Base-by-base conservation (phyloP, 2,797 vertebrate species). In the Chromis chromis region DNA sequence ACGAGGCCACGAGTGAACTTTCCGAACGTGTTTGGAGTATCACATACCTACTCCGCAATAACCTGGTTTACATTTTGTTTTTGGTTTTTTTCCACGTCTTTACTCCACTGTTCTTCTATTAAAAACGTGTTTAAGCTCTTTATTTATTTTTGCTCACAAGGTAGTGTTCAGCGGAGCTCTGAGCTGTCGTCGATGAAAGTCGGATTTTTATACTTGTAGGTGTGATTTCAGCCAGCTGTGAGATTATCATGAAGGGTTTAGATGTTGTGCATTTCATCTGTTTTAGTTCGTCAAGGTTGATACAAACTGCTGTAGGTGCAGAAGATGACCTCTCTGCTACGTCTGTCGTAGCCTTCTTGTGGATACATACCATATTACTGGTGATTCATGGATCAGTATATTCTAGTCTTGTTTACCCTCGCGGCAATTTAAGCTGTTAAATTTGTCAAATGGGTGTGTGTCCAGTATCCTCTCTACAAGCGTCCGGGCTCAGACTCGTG, bases 131-230 rank as follows among this genome's bases (percentile, higher is more conserved):
- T 76, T 72, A 74, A 85, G 74, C 80, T 89, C 77, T 86, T n/a
- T 92, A 91, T 92, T 93, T 93, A 92, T 91, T 91, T n/a, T 91
- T 84, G 88, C 86, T 88, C 83, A 63, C 36, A 62, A 21, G 74
- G 74, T 84, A 84, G 86, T 36, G 76, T 74, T 86, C 73, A n/a
- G 82, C 76, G 65, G 14, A 36, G 42, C 60, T 78, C 55, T 58
- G 60, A 66, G 49, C 63, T 67, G 56, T 61, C 48, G 63, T 74
- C 61, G 28, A 44, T 61, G 40, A 62, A 81, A 70, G 52, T 19
- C 22, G 0, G 17, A 48, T 74, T 84, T 91, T 85, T 78, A 50
- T 85, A 79, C 79, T 68, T 46, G 42, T 78, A 11, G 28, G 71
- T 82, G 81, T 84, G 74, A 78, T 68, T 79, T 89, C 75, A 79